These are phyloP conservation scores for Macrotus californicus DNA, from an alignment of 2,113 vertebrate species.

Conservation along the genomic window DNA sequence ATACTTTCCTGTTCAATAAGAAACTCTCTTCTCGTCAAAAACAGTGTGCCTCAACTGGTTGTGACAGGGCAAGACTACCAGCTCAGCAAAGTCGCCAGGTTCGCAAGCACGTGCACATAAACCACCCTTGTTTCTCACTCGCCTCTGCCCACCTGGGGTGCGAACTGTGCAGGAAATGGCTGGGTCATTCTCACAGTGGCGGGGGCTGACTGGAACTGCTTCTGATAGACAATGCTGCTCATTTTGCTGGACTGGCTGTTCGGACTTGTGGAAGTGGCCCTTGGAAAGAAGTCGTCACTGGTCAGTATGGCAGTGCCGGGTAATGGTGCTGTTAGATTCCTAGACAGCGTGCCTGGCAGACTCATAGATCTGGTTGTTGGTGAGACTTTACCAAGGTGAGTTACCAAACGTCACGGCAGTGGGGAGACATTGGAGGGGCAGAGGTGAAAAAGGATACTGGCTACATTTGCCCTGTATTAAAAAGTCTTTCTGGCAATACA, in stretches of 20 bases:
- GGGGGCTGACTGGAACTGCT: conserved; percentile 92
- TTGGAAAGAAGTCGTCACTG: conserved; percentile 73
- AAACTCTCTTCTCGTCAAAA: neutral
- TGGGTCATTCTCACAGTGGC: conserved; percentile 92
- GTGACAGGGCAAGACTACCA: neutral
- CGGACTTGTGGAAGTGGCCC: conserved; percentile 96
- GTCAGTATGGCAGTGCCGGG: conserved; percentile 51
- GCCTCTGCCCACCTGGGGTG: conserved; percentile 89
- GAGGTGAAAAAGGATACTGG: neutral
- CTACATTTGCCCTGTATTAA: neutral
- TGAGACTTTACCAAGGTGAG: neutral
- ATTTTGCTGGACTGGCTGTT: conserved; percentile 98
- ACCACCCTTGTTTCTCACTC: conserved; percentile 1
- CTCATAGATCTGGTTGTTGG: neutral
- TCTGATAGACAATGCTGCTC: conserved; percentile 98
- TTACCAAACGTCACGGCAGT: neutral
- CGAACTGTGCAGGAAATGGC: conserved; percentile 94
- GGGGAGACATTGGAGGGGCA: neutral
- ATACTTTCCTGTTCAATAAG: neutral
- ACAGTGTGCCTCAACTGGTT: neutral
- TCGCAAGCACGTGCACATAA: conserved; percentile 11
- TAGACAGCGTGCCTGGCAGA: neutral
- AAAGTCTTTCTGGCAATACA: neutral
- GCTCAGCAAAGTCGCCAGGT: neutral
- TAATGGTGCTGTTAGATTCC: neutral